A percentile compares a stretch with the other conserved stretches of the same genome.
These are phyloP conservation scores for Epirrita christyi DNA, from an alignment of 2,888 invertebrate species.

Conservation along the genomic window DNA sequence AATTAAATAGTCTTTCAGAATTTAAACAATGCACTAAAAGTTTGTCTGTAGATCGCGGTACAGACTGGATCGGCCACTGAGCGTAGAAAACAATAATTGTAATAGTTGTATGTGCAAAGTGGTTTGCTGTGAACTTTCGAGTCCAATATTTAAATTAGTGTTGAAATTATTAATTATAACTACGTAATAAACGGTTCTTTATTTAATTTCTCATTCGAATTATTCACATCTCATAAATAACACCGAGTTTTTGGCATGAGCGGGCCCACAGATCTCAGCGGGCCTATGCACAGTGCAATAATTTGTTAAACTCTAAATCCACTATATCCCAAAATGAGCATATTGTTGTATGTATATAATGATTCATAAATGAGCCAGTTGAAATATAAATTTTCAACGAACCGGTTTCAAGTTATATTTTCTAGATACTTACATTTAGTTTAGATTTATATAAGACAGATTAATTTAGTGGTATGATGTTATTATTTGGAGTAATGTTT, in stretches of 20 bases:
- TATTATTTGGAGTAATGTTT: slow-evolving; percentile 67
- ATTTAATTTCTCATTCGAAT: slow-evolving; percentile 20
- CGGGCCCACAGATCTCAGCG: slow-evolving; percentile 30
- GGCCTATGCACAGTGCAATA: slow-evolving; percentile 47
- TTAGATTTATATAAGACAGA: slow-evolving; percentile 76
- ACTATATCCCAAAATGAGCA: slow-evolving; percentile 43
- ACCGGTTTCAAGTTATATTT: slow-evolving; percentile 42
- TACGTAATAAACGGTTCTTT: slow-evolving; percentile 16
- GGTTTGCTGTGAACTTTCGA: slow-evolving; percentile 45
- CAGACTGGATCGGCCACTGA: slow-evolving; percentile 46
- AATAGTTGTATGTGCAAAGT: slow-evolving; percentile 57
- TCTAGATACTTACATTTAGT: slow-evolving; percentile 53
- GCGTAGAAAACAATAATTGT: slow-evolving; percentile 51
- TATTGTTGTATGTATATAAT: slow-evolving; percentile 81
- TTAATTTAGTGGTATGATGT: slow-evolving; percentile 64
- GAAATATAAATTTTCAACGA: slow-evolving; percentile 39
- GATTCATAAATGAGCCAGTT: slow-evolving; percentile 57
- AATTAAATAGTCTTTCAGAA: neutral
- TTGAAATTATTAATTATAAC: slow-evolving; percentile 46
- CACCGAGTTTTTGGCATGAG: slow-evolving; percentile 14
- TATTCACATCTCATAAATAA: slow-evolving; percentile 17
- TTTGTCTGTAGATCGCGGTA: slow-evolving; percentile 22
- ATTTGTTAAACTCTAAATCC: slow-evolving; percentile 40
- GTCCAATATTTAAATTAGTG: slow-evolving; percentile 52
- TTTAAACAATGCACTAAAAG: slow-evolving; percentile 7